Base-by-base conservation (phyloP, 2,113 vertebrate genomes). In the Pachyramphus minor region DNA sequence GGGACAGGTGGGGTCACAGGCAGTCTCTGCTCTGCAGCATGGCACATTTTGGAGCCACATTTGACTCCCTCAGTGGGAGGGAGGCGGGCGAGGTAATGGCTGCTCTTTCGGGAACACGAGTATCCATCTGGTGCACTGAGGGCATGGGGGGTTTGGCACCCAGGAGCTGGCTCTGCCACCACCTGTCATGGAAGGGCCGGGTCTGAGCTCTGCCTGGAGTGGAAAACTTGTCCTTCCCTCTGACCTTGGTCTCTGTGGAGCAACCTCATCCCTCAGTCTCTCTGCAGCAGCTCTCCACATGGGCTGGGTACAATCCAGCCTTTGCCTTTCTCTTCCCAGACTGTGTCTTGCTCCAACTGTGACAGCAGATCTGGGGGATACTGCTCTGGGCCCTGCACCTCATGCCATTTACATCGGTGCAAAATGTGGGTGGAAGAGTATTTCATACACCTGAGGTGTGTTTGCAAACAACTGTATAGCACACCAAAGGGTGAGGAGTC, bases 121-220 rank as follows among this genome's bases (percentile, higher is more conserved):
- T 73, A 90, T 95, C 96, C 95, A 96, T 96, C 93, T 96, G 93
- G 90, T 80, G 75, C 0, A 19, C 87, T 90, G 87, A 88, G 93
- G 95, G 90, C 91, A 88, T 87, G 10, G 91, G 94, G 95, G 91
- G 90, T 64, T 96, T 96, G 95, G 96, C 94, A 89, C 96, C 96
- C 91, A 94, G 93, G 85, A 94, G 87, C 78, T 96, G 95, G 93
- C 89, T 93, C 75, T 89, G 82, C 72, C 82, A 85, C 71, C 55
- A 23, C 0, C 0, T 63, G 82, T 27, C 45, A 22, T 50, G 74
- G 74, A 90, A 67, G 44, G 52, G 64, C 75, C 78, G 94, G 37
- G 12, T 55, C 59, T 87, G 86, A 95, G 68, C 33, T 92, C 60
- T 89, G 64, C 69, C 76, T 78, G 69, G 73, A 86, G 63, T 68